A percentile compares a stretch with the other conserved stretches of the same genome.
These are phyloP conservation scores for Agraylea sexmaculata DNA, from an alignment of 1,140 invertebrate species.

Conservation along the genomic window DNA sequence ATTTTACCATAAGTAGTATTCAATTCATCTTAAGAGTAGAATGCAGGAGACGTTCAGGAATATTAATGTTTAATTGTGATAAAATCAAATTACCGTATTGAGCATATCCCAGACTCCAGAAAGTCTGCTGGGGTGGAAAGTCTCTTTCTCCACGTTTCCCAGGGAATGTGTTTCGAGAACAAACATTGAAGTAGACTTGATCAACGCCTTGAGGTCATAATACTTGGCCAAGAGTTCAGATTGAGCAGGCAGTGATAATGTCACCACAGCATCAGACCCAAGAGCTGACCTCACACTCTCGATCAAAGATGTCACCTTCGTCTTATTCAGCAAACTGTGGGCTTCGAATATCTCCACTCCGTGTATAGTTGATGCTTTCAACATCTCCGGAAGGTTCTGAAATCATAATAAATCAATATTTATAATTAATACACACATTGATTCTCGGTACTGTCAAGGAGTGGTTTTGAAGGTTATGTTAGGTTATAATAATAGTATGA, in stretches of 20 bases:
- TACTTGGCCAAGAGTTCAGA: constrained; percentile 55
- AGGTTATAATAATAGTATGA: no score
- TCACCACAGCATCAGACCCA: constrained; percentile 41
- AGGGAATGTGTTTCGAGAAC: constrained; percentile 58
- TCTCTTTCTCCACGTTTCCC: constrained; percentile 48
- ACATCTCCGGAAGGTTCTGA: constrained; percentile 37
- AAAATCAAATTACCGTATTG: constrained; percentile 50
- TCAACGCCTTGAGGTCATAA: constrained; percentile 52
- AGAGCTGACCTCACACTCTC: constrained; percentile 44
- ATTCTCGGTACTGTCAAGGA: no score
- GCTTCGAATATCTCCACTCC: constrained; percentile 50
- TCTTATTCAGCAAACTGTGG: constrained; percentile 44
- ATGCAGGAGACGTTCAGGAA: background rate
- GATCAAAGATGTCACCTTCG: constrained; percentile 43
- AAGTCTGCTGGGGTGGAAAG: constrained; percentile 62
- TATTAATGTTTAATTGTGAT: background rate
- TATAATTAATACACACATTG: background rate
- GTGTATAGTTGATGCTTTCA: constrained; percentile 45
- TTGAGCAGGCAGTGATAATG: constrained; percentile 47
- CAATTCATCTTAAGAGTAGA: background rate
- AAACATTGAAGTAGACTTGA: constrained; percentile 52
- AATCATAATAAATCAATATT: constrained; percentile 22
- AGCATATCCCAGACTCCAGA: constrained; percentile 68
- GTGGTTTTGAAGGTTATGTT: no score
- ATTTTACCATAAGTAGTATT: background rate